Evolutionary conservation across 2,888 invertebrate species (phyloP).

Genomic region (Corbicula japonica): DNA sequence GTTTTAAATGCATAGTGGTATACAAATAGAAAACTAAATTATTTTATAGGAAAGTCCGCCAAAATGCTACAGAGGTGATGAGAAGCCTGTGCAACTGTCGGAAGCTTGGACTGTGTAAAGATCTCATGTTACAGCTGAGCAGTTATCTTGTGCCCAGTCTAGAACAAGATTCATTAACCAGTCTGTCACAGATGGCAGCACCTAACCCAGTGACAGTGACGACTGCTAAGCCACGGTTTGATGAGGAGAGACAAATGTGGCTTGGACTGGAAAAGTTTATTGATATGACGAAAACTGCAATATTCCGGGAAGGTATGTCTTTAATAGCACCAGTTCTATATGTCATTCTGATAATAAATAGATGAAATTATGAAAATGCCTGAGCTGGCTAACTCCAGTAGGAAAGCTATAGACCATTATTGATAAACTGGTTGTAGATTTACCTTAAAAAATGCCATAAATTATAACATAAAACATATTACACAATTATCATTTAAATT

Average conservation of each 20-base stretch:
- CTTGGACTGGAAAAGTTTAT: constrained; percentile 70
- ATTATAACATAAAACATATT: too few relatives aligned
- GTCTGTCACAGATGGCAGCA: constrained; percentile 46
- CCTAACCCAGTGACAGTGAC: constrained; percentile 12
- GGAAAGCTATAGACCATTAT: too few relatives aligned
- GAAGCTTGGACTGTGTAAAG: constrained; percentile 71
- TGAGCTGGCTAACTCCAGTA: too few relatives aligned
- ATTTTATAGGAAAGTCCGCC: constrained; percentile 72
- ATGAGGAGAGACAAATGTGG: constrained; percentile 72
- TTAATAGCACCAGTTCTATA: too few relatives aligned
- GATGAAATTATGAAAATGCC: too few relatives aligned
- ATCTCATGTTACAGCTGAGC: constrained; percentile 70
- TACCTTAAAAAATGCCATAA: too few relatives aligned
- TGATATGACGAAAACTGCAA: constrained; percentile 61
- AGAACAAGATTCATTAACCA: constrained; percentile 57
- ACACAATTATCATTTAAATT: too few relatives aligned
- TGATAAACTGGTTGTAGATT: too few relatives aligned
- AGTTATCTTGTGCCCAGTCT: constrained; percentile 61
- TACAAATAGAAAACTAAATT: too few relatives aligned
- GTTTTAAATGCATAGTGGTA: too few relatives aligned
- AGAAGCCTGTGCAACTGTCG: constrained; percentile 60
- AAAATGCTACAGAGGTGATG: constrained; percentile 63
- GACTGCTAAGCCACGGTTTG: constrained; percentile 50
- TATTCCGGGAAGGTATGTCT: constrained; percentile 72
- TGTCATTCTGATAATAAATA: too few relatives aligned